Evolutionary conservation across 2,797 vertebrate genomes (phyloP).

Genomic region (Peromyscus eremicus): DNA sequence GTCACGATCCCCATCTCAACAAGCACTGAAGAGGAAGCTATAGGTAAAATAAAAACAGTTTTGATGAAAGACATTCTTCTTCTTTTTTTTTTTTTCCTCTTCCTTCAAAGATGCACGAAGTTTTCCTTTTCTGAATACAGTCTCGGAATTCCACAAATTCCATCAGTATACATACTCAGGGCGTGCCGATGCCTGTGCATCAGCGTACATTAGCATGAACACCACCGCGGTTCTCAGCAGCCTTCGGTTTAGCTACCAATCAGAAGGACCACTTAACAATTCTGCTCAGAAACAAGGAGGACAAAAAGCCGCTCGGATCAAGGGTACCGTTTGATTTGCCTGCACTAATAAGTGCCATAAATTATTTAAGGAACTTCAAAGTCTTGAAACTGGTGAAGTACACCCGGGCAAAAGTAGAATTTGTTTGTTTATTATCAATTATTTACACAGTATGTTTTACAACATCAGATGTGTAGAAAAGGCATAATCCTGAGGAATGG

Average conservation of each 20-base stretch:
- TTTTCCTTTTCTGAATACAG: not conserved
- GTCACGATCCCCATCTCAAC: constrained; percentile 61
- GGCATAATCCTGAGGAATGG: constrained; percentile 82
- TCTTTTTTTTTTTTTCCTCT: not conserved
- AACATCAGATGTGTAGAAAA: constrained; percentile 84
- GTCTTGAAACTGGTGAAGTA: constrained; percentile 86
- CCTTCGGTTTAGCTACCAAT: constrained; percentile 70
- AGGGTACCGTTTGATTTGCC: constrained; percentile 86
- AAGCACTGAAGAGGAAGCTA: not conserved
- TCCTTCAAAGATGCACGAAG: not conserved
- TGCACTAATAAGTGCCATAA: constrained; percentile 87
- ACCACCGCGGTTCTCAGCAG: constrained; percentile 29
- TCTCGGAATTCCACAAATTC: constrained; percentile 14
- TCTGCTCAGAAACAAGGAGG: constrained; percentile 83
- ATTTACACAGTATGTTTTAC: constrained; percentile 87
- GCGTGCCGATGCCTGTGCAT: not conserved
- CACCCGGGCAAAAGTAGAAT: constrained; percentile 84
- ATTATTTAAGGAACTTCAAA: constrained; percentile 90
- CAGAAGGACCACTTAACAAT: constrained; percentile 80
- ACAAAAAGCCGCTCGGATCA: constrained; percentile 85
- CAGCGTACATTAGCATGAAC: not conserved
- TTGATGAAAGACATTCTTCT: constrained; percentile 25
- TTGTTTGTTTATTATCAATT: constrained; percentile 89
- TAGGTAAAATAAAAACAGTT: constrained; percentile 49
- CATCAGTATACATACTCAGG: constrained; percentile 21